Base-by-base conservation (phyloP, 2,113 vertebrate species). In the Psephotus haematonotus region DNA sequence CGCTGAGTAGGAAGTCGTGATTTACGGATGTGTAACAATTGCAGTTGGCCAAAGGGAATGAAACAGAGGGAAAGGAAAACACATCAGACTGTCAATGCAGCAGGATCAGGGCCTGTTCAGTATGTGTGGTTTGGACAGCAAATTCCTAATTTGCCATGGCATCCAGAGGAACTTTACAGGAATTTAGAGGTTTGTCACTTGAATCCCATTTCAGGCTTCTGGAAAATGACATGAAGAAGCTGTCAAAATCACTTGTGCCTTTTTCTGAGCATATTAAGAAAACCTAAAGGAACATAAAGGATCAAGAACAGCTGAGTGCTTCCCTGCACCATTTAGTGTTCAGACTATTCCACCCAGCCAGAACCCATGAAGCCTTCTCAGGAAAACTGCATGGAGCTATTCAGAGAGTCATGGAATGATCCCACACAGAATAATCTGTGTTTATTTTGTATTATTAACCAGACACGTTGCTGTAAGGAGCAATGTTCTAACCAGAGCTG, bases 11-110 rank as follows among this genome's bases (percentile, higher is more conserved):
- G 82, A 82, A 90, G 75, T 55, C 12, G 1, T 93, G 93, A 95
- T 88, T 93, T 93, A 82, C 9, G 41, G 86, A 47, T 47, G 35
- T 8, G 29, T 28, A 88, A 70, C 55, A 19, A 65, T n/a, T 20
- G 70, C 8, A 64, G 53, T 3, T 82, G 91, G 75, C 75, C 57
- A 57, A 41, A 27, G 65, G 82, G 82, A 52, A 24, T 37, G 63
- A 41, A 55, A 49, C 1, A 50, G 85, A 72, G 49, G 72, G 89
- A 82, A 93, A 93, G 86, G 93, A 95, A 95, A 96, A 92, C 89
- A 85, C 49, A 95, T 65, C 69, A 85, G 83, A 28, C 85, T 55
- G 35, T 90, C 84, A 55, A 4, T 62, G 83, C 85, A 49, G 79
- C 64, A 50, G 94, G 84, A 90, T 23, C 62, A 6, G 77, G 67